A percentile compares a stretch with the other conserved stretches of the same genome.
These are phyloP conservation scores for Zaprionus taronus DNA, from an alignment of 1,140 invertebrate genomes.

Conservation along the genomic window DNA sequence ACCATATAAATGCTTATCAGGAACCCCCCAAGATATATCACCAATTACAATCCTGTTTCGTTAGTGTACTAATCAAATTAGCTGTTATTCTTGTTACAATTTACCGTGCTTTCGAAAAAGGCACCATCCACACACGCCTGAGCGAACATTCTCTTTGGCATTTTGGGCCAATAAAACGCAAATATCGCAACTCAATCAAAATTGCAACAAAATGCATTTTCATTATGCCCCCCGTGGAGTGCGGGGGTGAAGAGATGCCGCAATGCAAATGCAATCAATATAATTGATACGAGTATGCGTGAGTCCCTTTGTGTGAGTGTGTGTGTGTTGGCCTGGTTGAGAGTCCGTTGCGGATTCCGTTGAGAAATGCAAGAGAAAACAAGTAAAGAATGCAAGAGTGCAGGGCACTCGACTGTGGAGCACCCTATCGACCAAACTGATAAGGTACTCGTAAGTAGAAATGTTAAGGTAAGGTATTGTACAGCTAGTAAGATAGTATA, in stretches of 20 bases:
- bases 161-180: slow-evolving; percentile 37
- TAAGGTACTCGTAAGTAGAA: no score
- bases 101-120: background rate
- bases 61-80: slow-evolving; percentile 1
- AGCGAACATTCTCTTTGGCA: slow-evolving; percentile 11
- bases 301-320: slow-evolving; percentile 5
- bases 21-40: no score
- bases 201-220: slow-evolving; percentile 56
- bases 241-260: background rate
- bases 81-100: background rate
- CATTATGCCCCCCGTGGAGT: slow-evolving; percentile 30
- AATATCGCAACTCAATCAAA: slow-evolving; percentile 55
- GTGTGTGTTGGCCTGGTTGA: slow-evolving; percentile 18
- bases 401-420: background rate
- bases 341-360: slow-evolving; percentile 29
- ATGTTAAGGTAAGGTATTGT: no score
- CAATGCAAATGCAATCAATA: slow-evolving; percentile 60
- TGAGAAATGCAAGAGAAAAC: slow-evolving; percentile 20
- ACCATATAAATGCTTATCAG: background rate
- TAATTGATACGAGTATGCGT: slow-evolving; percentile 45
- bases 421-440: background rate
- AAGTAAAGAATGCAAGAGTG: background rate
- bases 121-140: slow-evolving; percentile 21
- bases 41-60: background rate
- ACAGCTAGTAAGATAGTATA: no score